phyloP scores from a whole-genome alignment of 2,888 invertebrate species.

The Parnassius mnemosyne region DNA sequence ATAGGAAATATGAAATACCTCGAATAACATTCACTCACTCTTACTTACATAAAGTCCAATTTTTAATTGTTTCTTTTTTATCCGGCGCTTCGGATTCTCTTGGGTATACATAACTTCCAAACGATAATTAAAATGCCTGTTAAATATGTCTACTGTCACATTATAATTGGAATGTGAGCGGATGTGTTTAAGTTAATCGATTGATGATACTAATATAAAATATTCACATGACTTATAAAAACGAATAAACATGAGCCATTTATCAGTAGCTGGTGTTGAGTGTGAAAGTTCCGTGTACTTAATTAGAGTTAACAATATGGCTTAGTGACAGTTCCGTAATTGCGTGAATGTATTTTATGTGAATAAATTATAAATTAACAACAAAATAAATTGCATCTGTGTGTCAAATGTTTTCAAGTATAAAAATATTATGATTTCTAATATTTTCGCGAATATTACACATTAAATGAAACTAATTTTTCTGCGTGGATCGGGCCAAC shows the following conservation, averaged over 20 bases:
- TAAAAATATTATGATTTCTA: no score
- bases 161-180: conserved; percentile 36
- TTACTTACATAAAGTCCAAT: background rate
- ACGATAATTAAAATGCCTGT: conserved; percentile 29
- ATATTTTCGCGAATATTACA: no score
- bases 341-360: no score
- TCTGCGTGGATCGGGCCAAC: no score
- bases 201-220: conserved; percentile 28
- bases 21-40: background rate
- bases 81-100: background rate
- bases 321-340: no score
- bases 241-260: conserved; percentile 35
- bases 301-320: background rate
- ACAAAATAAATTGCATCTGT: no score
- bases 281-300: conserved; percentile 9
- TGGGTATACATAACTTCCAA: conserved; percentile 30
- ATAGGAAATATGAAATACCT: background rate
- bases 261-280: conserved; percentile 1
- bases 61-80: background rate
- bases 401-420: no score
- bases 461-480: no score
- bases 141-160: conserved; percentile 20
- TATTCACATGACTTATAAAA: conserved; percentile 36
- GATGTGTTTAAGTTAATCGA: conserved; percentile 22
- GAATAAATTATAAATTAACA: no score